Conservation (phyloP, 2,888 invertebrate genomes). For the Ommatoiulus sabulosus region DNA sequence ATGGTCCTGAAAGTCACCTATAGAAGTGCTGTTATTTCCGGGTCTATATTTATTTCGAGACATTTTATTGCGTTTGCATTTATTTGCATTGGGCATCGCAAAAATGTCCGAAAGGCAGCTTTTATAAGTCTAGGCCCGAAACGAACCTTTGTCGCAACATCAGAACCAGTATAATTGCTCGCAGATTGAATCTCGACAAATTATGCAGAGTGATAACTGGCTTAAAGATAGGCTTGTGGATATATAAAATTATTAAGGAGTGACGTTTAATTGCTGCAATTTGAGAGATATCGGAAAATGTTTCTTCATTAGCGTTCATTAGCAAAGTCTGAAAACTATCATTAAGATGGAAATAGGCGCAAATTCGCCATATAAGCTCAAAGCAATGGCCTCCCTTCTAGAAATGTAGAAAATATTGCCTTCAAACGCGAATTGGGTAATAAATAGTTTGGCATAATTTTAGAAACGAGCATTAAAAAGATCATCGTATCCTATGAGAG, state of each 20-base stretch:
- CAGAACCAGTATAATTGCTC: neutral
- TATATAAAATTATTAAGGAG: conserved; percentile 7
- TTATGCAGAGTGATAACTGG: neutral
- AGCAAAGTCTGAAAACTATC: neutral
- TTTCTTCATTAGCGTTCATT: conserved; percentile 31
- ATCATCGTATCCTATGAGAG: neutral
- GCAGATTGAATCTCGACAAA: neutral
- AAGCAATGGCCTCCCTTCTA: neutral
- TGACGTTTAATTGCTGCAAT: conserved; percentile 26
- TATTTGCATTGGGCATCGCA: neutral
- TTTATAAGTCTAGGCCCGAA: neutral
- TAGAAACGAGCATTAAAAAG: neutral
- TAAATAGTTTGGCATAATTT: conserved; percentile 13
- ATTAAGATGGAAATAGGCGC: neutral
- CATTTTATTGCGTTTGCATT: neutral
- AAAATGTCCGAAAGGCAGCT: neutral
- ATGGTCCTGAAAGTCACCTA: no score
- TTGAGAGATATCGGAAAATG: conserved; percentile 37
- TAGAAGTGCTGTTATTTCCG: neutral
- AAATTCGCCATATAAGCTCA: neutral
- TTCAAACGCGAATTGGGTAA: neutral
- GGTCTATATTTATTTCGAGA: neutral
- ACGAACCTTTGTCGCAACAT: neutral
- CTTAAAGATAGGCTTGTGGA: neutral
- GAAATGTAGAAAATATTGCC: neutral